Evolutionary conservation across 2,113 vertebrate genomes (phyloP), one percentile per base, ranked within the genome.

Genomic region (Cacatua alba): DNA sequence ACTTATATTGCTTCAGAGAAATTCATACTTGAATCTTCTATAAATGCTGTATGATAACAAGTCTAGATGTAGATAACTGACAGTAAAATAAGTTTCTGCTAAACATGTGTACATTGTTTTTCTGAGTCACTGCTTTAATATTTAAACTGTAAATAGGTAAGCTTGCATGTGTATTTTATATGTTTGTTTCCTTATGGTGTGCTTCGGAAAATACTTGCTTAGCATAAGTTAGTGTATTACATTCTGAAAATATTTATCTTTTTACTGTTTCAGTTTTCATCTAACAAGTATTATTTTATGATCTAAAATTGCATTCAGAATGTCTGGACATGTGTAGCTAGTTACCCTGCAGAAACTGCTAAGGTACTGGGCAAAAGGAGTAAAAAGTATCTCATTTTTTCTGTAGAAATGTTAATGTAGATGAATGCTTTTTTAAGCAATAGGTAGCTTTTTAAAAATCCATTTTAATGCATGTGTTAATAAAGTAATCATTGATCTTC

Each of bases 1-100:
- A 92, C 80, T 94, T 96, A 71, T 23, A 59, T 86, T 95, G 65
- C 52, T 97, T 97, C 91, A 3, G n/a, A 84, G 69, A 95, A 90
- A 95, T 96, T 77, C 29, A 63, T 81, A 64, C 53, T 92, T 78
- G 75, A 78, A 29, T 77, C n/a, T 93, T 90, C 92, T 89, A 94
- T 74, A 93, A 93, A 88, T 60, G 77, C 72, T 95, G 51, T 90
- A 24, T 87, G 71, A 64, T 82, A 78, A 78, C 78, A 93, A 74
- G 55, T 67, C 91, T 92, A 90, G 78, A 92, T 67, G 67, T 94
- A 96, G 86, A 69, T 90, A 94, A 91, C 53, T 90, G 48, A 51
- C 35, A 86, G 75, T 21, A 83, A 93, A 88, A 93, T 93, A 91
- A 83, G 77, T 94, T 85, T 92, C 72, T 96, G 74, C 44, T 92